Evolutionary conservation across 1,140 invertebrate genomes (phyloP), one percentile per base, ranked within the genome.

Genomic region (Microplitis mediator): DNA sequence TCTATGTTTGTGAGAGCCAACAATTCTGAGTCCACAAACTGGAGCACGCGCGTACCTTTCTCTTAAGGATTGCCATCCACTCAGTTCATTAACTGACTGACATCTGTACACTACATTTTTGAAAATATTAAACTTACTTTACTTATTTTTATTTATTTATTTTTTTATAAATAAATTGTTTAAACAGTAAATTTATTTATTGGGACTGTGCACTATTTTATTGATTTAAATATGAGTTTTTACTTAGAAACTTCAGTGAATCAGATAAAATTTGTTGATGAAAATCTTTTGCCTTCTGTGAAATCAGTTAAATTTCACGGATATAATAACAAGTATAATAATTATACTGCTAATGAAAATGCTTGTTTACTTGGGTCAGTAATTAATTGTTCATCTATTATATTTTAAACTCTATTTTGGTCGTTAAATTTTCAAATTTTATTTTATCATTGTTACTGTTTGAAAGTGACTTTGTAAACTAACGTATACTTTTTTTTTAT

Each of bases 281-380:
- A 63, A 31, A 77, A 66, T 67, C 16, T 79, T 14, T 62, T 61
- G 14, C 69, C 68, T 70, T 56, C 71, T 16, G 65, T 50, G 23
- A 66, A 72, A 31, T 35, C 23, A 6, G 45, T 54, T 61, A 52
- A 75, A 14, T 4, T 56, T 60, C 45, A 60, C 8, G 58, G 56
- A 58, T 58, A 58, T 23, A 31, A 23, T 36, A 54, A n/a, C 11
- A 61, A 63, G 36, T 60, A 36, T 5, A 9, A 11, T 11, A 45
- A 45, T 61, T 45, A 35, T 11, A 34, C 51, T 60, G 51, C 13
- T n/a, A 45, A 32, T 32, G 79, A 81, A 75, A 74, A 73, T 8
- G 69, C 52, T 13, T 76, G 52, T 8, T 70, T 80, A 54, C 75
- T 80, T n/a, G 76, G 79, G 79, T 80, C 61, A 77, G 78, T 80